A percentile compares a stretch with the other conserved stretches of the same genome.
These are phyloP conservation scores for Oceanodroma tethys DNA, from an alignment of 2,113 vertebrate genomes.

Conservation along the genomic window DNA sequence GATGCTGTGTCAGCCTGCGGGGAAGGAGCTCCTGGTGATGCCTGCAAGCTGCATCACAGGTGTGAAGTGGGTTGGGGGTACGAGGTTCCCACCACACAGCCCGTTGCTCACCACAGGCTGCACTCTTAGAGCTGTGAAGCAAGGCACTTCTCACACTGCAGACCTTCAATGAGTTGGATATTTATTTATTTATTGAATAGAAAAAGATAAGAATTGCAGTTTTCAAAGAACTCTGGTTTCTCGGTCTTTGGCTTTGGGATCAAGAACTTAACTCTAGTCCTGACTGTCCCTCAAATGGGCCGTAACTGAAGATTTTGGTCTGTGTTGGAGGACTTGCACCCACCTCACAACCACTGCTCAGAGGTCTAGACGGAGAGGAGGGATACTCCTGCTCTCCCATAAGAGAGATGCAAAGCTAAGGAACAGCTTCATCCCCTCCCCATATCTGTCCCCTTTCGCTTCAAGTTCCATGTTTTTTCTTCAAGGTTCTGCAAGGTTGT, in stretches of 20 bases:
- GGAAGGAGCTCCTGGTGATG: not conserved
- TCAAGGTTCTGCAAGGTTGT: not conserved
- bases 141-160: not conserved
- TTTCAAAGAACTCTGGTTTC: not conserved
- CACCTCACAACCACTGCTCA: not conserved
- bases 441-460: not conserved
- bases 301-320: not conserved
- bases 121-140: not conserved
- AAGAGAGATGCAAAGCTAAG: not conserved
- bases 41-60: not conserved
- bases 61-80: not conserved
- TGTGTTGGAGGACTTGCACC: not conserved
- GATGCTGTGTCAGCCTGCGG: fast-evolving
- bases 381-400: not conserved
- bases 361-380: not conserved
- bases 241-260: not conserved
- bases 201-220: not conserved
- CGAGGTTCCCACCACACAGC: not conserved
- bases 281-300: not conserved
- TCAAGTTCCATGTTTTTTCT: not conserved
- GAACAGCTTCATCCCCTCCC: not conserved
- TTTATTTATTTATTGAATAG: not conserved
- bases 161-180: not conserved
- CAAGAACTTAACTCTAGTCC: not conserved
- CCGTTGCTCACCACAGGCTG: not conserved